phyloP scores from a whole-genome alignment of 2,113 vertebrate species.

The Mirza zaza region DNA sequence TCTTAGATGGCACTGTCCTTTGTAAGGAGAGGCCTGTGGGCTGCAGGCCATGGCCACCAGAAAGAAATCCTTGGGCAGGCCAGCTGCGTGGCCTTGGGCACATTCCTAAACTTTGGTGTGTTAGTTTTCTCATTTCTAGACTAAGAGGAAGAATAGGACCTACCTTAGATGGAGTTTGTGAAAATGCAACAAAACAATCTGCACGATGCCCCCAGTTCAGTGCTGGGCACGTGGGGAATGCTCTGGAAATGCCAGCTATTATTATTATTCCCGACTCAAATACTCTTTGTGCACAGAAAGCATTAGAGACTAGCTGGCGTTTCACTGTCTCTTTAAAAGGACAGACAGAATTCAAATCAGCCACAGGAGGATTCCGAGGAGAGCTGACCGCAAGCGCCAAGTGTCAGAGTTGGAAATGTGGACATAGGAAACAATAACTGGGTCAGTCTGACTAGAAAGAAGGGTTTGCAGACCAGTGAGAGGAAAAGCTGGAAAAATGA shows the following conservation, averaged over 20 bases:
- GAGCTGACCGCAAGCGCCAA: background rate
- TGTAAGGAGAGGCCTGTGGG: background rate
- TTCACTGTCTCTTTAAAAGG: background rate
- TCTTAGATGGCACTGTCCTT: background rate
- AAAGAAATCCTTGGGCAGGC: background rate
- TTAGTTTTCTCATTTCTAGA: background rate
- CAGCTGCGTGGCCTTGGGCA: background rate
- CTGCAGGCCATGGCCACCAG: background rate
- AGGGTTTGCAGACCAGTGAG: background rate
- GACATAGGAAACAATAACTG: background rate
- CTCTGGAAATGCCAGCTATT: background rate
- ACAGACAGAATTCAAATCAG: background rate
- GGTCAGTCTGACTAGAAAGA: background rate
- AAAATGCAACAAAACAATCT: background rate
- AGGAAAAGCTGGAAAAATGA: background rate
- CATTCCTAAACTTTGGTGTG: background rate
- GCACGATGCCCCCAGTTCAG: background rate
- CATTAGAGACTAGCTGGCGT: background rate
- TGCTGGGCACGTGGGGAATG: background rate
- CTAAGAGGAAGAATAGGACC: background rate
- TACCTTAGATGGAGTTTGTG: background rate
- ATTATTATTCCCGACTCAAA: background rate
- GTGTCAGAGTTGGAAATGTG: background rate
- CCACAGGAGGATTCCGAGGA: background rate
- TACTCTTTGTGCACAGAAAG: background rate